Evolutionary conservation across 1,140 invertebrate species (phyloP).

Genomic region (Manduca sexta): DNA sequence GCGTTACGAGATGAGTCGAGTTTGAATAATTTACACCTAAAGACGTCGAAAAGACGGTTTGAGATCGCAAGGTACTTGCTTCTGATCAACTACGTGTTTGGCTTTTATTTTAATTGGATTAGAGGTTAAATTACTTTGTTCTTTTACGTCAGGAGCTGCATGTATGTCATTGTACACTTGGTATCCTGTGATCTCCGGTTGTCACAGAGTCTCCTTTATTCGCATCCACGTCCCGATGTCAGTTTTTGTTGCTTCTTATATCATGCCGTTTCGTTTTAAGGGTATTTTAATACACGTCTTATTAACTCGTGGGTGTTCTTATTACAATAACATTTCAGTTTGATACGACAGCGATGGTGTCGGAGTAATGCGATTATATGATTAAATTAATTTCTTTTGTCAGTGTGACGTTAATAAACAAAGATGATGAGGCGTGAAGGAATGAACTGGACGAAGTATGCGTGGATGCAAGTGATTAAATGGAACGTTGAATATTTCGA

Average conservation of each 20-base stretch:
- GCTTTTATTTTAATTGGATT: background rate
- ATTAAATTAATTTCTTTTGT: too few relatives aligned
- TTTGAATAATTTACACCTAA: conserved; percentile 63
- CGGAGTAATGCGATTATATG: too few relatives aligned
- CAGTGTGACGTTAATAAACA: too few relatives aligned
- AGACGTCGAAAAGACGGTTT: conserved; percentile 34
- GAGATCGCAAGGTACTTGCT: conserved; percentile 14
- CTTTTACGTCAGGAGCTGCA: conserved; percentile 1
- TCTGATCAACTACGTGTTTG: background rate
- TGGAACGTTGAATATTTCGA: too few relatives aligned
- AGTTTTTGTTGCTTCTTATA: conserved; percentile 37
- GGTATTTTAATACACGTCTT: conserved; percentile 34
- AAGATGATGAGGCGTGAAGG: too few relatives aligned
- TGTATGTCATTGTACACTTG: conserved; percentile 12
- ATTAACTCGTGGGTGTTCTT: conserved; percentile 28
- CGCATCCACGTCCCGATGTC: conserved; percentile 35
- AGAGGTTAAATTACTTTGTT: conserved; percentile 7
- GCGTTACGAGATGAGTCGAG: conserved; percentile 39
- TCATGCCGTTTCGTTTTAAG: conserved; percentile 31
- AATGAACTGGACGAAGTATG: too few relatives aligned
- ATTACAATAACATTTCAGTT: background rate
- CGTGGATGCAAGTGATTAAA: too few relatives aligned
- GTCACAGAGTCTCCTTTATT: conserved; percentile 39
- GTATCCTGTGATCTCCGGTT: conserved; percentile 35
- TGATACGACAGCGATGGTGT: too few relatives aligned